These are phyloP conservation scores for Pagetopsis macropterus DNA, from an alignment of 2,797 vertebrate genomes.

Conservation along the genomic window DNA sequence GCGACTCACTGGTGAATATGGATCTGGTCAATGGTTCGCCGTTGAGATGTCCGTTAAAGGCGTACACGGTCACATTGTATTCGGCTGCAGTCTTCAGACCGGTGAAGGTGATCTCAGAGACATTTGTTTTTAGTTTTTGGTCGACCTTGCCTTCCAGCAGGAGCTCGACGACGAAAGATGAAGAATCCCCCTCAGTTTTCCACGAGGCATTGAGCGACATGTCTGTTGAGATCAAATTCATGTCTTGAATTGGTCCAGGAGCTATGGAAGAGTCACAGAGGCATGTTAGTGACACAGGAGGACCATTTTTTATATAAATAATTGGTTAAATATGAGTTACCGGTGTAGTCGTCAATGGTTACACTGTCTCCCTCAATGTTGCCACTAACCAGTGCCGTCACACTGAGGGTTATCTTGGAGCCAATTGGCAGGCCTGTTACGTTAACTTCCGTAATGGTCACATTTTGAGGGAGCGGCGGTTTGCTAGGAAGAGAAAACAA, in stretches of 20 bases:
- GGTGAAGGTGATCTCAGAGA: fast-evolving
- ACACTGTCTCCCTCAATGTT: slow-evolving; percentile 2
- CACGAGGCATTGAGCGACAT: background rate
- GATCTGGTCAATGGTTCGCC: fast-evolving
- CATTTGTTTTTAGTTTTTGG: fast-evolving
- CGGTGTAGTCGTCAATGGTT: background rate
- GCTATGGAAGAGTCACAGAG: slow-evolving; percentile 38
- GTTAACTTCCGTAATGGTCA: fast-evolving
- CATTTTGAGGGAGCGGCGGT: fast-evolving
- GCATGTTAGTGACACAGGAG: slow-evolving; percentile 5
- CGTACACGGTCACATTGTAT: slow-evolving; percentile 52
- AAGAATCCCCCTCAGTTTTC: fast-evolving
- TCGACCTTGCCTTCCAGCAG: fast-evolving
- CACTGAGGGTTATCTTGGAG: background rate
- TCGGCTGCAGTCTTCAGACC: background rate
- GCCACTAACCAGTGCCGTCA: background rate
- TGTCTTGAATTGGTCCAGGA: slow-evolving; percentile 30
- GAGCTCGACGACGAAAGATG: fast-evolving
- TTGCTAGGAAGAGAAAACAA: slow-evolving; percentile 16
- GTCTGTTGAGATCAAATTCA: fast-evolving
- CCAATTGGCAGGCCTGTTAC: fast-evolving
- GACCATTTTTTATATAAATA: background rate
- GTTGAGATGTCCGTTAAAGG: fast-evolving
- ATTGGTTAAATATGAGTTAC: slow-evolving; percentile 44
- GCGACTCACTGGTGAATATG: slow-evolving; percentile 72